A percentile compares a stretch with the other conserved stretches of the same genome.
These are phyloP conservation scores for Leptosomus discolor DNA, from an alignment of 2,113 vertebrate species.

Conservation along the genomic window DNA sequence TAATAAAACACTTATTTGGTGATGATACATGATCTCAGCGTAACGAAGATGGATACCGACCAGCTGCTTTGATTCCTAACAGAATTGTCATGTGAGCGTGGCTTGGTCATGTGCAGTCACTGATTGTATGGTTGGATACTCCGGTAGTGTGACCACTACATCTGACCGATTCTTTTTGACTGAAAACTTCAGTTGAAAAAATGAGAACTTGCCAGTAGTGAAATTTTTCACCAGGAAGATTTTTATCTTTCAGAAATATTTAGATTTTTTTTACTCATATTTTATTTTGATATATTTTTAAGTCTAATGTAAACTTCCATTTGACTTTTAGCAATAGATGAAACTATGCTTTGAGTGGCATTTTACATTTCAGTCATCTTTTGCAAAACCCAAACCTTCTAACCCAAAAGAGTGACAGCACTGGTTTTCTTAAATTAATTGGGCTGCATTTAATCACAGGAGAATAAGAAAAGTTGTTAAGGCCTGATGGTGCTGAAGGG, in stretches of 20 bases:
- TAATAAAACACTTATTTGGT: neutral
- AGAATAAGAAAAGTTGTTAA: neutral
- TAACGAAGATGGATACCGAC: neutral
- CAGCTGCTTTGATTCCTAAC: neutral
- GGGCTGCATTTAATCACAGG: neutral
- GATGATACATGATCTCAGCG: neutral
- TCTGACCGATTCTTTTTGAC: neutral
- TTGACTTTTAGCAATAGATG: neutral
- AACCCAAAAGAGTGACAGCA: accelerated
- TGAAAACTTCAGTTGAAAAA: neutral
- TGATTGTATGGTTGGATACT: neutral
- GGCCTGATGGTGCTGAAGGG: neutral
- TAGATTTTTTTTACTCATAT: neutral
- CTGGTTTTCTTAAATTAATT: neutral
- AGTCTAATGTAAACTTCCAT: neutral
- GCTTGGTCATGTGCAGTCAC: accelerated
- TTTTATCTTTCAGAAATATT: neutral
- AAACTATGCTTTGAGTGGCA: neutral
- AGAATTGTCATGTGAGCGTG: neutral
- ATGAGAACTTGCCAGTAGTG: neutral
- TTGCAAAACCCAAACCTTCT: neutral
- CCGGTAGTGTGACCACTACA: neutral
- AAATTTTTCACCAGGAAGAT: neutral
- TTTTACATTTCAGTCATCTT: neutral
- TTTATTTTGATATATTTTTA: neutral